Conservation (phyloP, 2,797 vertebrate genomes). For the Odontamblyopus lacepedii region DNA sequence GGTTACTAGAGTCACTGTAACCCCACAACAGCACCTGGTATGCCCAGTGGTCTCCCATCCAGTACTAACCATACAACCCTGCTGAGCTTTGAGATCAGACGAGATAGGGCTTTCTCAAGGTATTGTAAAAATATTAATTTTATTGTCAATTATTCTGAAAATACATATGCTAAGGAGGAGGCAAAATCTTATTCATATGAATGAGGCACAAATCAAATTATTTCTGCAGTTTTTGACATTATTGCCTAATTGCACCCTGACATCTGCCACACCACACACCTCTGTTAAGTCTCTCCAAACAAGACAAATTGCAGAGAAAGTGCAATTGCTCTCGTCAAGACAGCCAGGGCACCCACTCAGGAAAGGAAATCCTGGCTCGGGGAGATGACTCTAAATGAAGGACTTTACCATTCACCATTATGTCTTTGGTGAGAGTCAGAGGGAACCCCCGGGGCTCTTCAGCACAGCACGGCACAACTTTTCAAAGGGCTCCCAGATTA, state of each 20-base stretch:
- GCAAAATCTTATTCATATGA: background rate
- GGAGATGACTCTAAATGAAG: slow-evolving; percentile 82
- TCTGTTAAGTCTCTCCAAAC: slow-evolving; percentile 63
- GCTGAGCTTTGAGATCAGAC: background rate
- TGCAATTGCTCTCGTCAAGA: slow-evolving; percentile 66
- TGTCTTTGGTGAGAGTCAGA: slow-evolving; percentile 81
- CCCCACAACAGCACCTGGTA: background rate
- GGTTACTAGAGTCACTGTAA: background rate
- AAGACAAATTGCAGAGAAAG: slow-evolving; percentile 71
- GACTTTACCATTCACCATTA: slow-evolving; percentile 83
- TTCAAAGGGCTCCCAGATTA: slow-evolving; percentile 83
- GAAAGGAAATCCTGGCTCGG: slow-evolving; percentile 81
- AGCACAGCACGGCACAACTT: slow-evolving; percentile 77
- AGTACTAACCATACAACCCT: background rate
- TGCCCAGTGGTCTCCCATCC: background rate
- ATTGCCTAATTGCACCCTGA: slow-evolving; percentile 48
- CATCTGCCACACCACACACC: slow-evolving; percentile 43
- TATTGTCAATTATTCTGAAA: no score
- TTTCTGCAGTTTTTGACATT: slow-evolving; percentile 14
- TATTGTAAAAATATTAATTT: background rate
- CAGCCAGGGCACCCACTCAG: slow-evolving; percentile 70
- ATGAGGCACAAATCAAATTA: background rate
- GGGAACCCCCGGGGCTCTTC: slow-evolving; percentile 73
- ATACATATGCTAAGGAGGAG: background rate
- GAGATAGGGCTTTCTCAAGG: background rate